Conservation (phyloP, 2,113 vertebrate species). For the Siniperca knerii region DNA sequence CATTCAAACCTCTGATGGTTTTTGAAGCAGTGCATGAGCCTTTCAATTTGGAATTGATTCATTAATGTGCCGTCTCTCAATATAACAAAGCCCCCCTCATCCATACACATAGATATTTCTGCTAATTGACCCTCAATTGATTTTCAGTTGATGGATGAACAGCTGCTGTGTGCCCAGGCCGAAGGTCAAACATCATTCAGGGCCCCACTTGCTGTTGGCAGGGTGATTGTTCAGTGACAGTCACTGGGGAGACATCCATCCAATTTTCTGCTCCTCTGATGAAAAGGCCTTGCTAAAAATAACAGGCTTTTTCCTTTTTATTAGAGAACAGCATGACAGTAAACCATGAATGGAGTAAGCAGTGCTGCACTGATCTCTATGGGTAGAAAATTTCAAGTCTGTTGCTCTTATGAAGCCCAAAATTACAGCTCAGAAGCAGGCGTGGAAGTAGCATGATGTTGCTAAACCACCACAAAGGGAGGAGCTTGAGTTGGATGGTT, state of each 20-base stretch:
- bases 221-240: background rate
- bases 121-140: slow-evolving; percentile 25
- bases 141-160: slow-evolving; percentile 36
- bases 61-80: too few relatives aligned
- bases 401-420: background rate
- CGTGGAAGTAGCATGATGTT: background rate
- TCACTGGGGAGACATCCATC: background rate
- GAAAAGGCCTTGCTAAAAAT: too few relatives aligned
- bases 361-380: background rate
- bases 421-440: background rate
- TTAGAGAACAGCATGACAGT: background rate
- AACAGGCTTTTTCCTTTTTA: background rate
- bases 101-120: background rate
- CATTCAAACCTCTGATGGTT: background rate
- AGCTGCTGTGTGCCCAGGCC: background rate
- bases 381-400: background rate
- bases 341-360: background rate
- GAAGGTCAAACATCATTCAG: background rate
- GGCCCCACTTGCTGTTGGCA: background rate
- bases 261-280: background rate
- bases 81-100: background rate
- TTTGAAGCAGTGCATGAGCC: background rate
- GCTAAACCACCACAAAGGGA: background rate
- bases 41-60: background rate
- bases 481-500: background rate